Base-by-base conservation (phyloP, 2,797 vertebrate genomes). In the Chiloscyllium punctatum region DNA sequence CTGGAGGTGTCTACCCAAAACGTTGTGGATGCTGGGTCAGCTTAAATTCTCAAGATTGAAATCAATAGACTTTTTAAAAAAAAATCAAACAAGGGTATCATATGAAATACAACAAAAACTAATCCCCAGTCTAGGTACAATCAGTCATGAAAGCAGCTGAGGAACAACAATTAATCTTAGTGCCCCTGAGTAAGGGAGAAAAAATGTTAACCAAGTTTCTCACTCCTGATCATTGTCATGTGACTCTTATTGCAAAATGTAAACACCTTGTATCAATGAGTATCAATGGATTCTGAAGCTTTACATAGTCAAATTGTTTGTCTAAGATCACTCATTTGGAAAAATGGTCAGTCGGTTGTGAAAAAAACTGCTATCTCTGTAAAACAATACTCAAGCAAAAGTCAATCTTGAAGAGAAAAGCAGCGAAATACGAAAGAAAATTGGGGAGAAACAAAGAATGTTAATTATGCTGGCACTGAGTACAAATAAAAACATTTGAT, bases 401-500 rank as follows among this genome's bases (percentile, higher is more conserved):
- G n/a, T 66, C 16, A 66, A 88, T 25, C 8, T 27, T 88, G 23
- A 90, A 16, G 30, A 33, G 30, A 91, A n/a, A 92, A 92, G 90
- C 21, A 15, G 62, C 25, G n/a, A 92, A 92, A 53, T 68, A 42
- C 21, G 23, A 27, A 66, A 90, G 1, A 62, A 90, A n/a, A 90
- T 1, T 86, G 37, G 79, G 82, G 42, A 15, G 23, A 90, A 90
- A 90, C 33, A 7, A 62, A 62, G 27, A 90, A 90, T 66, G 57
- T 62, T 90, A 90, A 90, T 90, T 3, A 90, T 90, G 53, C 15
- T 18, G 57, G 87, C 30, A 90, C 33, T 66, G 62, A 71, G 42
- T 33, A 57, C 71, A 95, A 74, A 95, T 53, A 74, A 74, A 95
- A 77, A 74, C 94, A 51, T 51, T 74, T 48, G 42, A 95, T 30